Evolutionary conservation across 2,797 vertebrate genomes (phyloP).

Genomic region (Enteromius afrohamiltoni): DNA sequence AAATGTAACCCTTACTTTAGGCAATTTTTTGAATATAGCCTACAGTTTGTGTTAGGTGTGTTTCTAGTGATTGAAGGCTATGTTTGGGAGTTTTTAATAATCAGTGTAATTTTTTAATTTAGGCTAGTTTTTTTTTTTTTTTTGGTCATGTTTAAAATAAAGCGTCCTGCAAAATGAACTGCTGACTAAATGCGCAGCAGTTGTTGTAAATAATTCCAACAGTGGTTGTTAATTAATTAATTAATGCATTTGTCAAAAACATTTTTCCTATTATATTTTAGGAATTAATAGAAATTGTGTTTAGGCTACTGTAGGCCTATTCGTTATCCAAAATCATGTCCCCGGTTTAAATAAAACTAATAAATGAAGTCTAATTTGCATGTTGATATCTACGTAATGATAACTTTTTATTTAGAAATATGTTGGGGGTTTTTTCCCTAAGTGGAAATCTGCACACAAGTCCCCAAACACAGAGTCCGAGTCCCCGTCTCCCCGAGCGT

Average conservation of each 20-base stretch:
- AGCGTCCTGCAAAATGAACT: no score
- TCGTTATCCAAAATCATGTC: not conserved
- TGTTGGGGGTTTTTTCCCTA: rapidly evolving
- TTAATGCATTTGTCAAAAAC: slow-evolving; percentile 11
- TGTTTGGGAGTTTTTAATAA: not conserved
- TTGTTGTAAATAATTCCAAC: not conserved
- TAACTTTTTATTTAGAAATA: not conserved
- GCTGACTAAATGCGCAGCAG: not conserved
- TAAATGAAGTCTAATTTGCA: not conserved
- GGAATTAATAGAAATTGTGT: not conserved
- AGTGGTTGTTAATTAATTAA: slow-evolving; percentile 15
- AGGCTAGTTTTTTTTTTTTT: no score
- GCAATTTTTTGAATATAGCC: not conserved
- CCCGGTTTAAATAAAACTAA: not conserved
- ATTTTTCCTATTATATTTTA: not conserved
- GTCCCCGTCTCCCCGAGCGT: not conserved
- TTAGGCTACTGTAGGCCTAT: not conserved
- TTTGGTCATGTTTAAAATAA: not conserved
- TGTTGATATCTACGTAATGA: not conserved
- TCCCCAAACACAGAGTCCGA: not conserved
- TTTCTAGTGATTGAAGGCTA: not conserved
- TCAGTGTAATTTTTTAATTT: not conserved
- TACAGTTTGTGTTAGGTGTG: no score
- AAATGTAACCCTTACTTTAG: not conserved
- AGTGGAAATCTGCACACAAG: not conserved